Percentiles rank a stretch among this genome's conserved stretches.
Conservation (phyloP, 2,888 invertebrate genomes). For the Anodontia alba region DNA sequence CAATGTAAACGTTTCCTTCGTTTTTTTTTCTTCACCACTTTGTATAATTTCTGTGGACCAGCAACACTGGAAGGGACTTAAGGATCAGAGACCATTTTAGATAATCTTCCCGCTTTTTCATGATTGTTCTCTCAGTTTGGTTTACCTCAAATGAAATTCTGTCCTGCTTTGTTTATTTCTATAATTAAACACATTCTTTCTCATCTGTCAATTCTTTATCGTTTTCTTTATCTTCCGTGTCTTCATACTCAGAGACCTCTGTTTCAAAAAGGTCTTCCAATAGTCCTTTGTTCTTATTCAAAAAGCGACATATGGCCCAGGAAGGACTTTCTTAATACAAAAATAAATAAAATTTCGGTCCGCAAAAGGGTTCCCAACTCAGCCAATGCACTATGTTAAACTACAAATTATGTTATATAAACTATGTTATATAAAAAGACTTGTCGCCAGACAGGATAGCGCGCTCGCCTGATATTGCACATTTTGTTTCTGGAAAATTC, state of each 20-base stretch:
- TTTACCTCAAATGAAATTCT: neutral
- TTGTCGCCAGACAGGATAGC: too few relatives aligned
- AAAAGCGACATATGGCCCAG: neutral
- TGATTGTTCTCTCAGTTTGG: neutral
- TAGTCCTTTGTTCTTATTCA: neutral
- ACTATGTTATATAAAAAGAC: too few relatives aligned
- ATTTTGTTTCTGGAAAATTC: too few relatives aligned
- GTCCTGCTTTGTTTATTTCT: neutral
- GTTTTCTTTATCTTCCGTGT: too few relatives aligned
- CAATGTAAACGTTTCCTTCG: constrained; percentile 22
- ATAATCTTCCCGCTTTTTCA: constrained; percentile 5
- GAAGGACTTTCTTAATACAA: neutral
- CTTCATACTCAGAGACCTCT: neutral
- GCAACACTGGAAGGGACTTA: constrained; percentile 25
- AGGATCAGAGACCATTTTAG: constrained; percentile 34
- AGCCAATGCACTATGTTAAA: too few relatives aligned
- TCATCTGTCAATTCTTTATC: neutral
- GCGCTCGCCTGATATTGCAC: too few relatives aligned
- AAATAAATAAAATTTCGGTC: too few relatives aligned
- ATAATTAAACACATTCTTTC: neutral
- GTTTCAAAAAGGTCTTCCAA: constrained; percentile 5
- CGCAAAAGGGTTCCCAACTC: too few relatives aligned
- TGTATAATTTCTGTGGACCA: too few relatives aligned
- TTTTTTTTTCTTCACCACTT: constrained; percentile 23
- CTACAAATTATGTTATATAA: too few relatives aligned